Evolutionary conservation across 2,113 vertebrate species (phyloP), one percentile per base, ranked within the genome.

Genomic region (Stegastes partitus): DNA sequence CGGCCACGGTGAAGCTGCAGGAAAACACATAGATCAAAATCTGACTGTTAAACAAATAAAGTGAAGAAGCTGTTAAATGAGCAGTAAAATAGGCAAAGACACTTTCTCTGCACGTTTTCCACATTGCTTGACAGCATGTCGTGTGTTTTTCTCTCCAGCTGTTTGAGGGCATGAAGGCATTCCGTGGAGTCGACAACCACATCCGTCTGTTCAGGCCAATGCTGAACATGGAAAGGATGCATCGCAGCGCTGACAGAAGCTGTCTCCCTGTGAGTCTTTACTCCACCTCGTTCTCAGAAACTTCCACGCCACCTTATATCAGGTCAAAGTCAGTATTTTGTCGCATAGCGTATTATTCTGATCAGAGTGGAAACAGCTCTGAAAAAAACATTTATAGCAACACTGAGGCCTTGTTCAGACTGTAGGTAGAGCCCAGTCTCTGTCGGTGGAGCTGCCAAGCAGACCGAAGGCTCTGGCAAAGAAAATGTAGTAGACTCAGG

Each of bases 101-200:
- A 1, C 31, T 34, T 34, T 9, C 31, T 34, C 6, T 34, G 31
- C 31, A 10, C 7, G 31, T 34, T 34, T 34, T 6, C 8, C 2
- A 9, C 31, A 8, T 9, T 34, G 1, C 6, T 34, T 34, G 31
- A 34, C 2, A 9, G 2, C 31, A 7, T 34, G 31, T 34, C 10
- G 31, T 34, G 31, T 9, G 19, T 39, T 8, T 77, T 12, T 54
- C 19, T 21, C 21, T 42, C 2, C 92, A 98, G 97, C 90, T 98
- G 47, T 98, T 98, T 31, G 97, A 98, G 77, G 97, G 97, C 44
- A 94, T 98, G 96, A 98, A 98, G 90, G 97, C 96, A 0, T 98
- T 94, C 67, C 93, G 93, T 0, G 96, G 97, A 1, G 37, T 26
- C 0, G 97, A 98, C 86, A 91, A 94, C 79, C 92, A 28, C 12